Percentiles rank a stretch among this genome's conserved stretches.
These are phyloP conservation scores for Bilobella aurantiaca DNA, from an alignment of 1,140 invertebrate species.

Conservation along the genomic window DNA sequence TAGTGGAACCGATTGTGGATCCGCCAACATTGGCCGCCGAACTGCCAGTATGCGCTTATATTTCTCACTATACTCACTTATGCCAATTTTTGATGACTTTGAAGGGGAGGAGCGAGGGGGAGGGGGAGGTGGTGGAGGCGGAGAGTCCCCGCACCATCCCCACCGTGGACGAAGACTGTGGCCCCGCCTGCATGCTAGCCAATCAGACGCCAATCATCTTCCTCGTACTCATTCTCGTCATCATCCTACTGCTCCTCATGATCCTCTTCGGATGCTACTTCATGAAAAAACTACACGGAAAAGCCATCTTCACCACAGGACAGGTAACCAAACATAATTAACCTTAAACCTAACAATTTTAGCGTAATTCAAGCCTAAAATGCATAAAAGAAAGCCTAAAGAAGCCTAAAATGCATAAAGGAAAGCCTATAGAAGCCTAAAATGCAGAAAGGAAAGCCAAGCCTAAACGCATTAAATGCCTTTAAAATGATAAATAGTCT, in stretches of 20 bases:
- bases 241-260: constrained; percentile 5
- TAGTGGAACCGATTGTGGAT: too few relatives aligned
- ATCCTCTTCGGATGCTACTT: constrained; percentile 10
- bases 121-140: not conserved
- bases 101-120: not conserved
- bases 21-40: too few relatives aligned
- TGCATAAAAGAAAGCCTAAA: too few relatives aligned
- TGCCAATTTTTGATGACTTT: too few relatives aligned
- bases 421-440: not conserved
- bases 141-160: too few relatives aligned
- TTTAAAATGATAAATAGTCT: too few relatives aligned
- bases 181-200: not conserved
- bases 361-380: too few relatives aligned
- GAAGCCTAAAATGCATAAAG: not conserved
- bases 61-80: too few relatives aligned
- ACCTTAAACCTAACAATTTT: too few relatives aligned
- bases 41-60: too few relatives aligned
- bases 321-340: not conserved
- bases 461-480: not conserved
- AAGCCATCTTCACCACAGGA: constrained; percentile 4
- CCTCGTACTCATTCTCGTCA: not conserved
- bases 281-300: constrained; percentile 11
- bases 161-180: not conserved
- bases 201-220: constrained; percentile 6
- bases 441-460: not conserved